These are phyloP conservation scores for Drosophila chauvacae DNA, from an alignment of 1,140 invertebrate species.

Conservation along the genomic window DNA sequence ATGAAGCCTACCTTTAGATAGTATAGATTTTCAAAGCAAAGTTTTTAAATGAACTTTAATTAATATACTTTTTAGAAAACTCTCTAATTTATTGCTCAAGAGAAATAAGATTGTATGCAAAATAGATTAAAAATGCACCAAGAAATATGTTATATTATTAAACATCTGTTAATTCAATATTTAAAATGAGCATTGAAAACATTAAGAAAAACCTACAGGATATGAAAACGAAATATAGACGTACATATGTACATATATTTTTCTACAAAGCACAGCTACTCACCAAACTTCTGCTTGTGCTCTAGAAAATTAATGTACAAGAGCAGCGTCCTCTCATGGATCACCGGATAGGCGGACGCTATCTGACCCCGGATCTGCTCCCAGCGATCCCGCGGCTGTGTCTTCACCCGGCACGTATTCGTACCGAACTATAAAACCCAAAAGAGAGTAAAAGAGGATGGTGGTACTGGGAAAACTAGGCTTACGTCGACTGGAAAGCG, in stretches of 20 bases:
- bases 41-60: not conserved
- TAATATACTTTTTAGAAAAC: not conserved
- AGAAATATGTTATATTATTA: too few relatives aligned
- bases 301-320: conserved; percentile 68
- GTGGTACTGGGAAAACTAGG: not conserved
- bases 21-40: not conserved
- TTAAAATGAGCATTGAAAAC: not conserved
- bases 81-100: not conserved
- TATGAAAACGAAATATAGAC: not conserved
- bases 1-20: not conserved
- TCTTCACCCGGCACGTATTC: conserved; percentile 52
- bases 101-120: not conserved
- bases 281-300: conserved; percentile 71
- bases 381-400: conserved; percentile 48
- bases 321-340: conserved; percentile 64
- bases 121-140: not conserved
- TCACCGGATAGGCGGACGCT: conserved; percentile 76
- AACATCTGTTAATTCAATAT: not conserved
- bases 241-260: not conserved
- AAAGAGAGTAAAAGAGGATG: not conserved
- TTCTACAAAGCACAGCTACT: not conserved
- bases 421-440: conserved; percentile 27
- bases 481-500: conserved; percentile 35
- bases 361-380: conserved; percentile 51
- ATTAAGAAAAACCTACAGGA: not conserved